A percentile compares a stretch with the other conserved stretches of the same genome.
Conservation (phyloP, 2,797 vertebrate species). For the Alfaro cultratus region DNA sequence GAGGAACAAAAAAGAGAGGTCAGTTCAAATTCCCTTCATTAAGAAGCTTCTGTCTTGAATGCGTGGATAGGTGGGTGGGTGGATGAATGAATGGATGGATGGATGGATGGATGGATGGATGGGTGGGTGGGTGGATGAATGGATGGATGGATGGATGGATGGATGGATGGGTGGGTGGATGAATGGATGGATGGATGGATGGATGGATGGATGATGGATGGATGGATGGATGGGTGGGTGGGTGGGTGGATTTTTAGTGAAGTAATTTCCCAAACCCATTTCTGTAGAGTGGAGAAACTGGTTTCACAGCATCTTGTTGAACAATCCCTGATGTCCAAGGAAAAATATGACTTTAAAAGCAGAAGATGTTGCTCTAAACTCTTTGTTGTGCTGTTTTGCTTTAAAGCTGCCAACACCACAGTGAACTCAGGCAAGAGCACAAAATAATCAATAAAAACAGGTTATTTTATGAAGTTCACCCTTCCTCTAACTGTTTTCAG, state of each 20-base stretch:
- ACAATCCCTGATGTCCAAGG: neutral
- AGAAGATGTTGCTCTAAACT: neutral
- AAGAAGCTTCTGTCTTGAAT: constrained; percentile 28
- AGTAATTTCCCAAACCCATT: neutral
- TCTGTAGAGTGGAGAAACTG: neutral
- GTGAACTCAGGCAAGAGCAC: neutral
- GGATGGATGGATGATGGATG: no score
- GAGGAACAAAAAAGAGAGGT: constrained; percentile 38
- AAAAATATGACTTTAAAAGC: neutral
- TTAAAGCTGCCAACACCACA: neutral
- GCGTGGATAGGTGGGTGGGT: no score
- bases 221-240: no score
- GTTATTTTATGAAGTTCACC: neutral
- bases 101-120: no score
- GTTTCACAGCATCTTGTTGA: neutral
- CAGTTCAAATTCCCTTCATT: constrained; percentile 14
- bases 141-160: no score
- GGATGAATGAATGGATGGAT: no score
- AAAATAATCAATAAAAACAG: neutral
- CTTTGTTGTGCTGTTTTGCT: neutral
- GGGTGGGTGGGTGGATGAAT: no score
- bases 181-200: no score
- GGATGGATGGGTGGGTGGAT: no score
- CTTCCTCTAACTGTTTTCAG: neutral
- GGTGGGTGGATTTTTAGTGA: neutral